Evolutionary conservation across 2,113 vertebrate genomes (phyloP), one percentile per base, ranked within the genome.

Genomic region (Lophura nycthemera): DNA sequence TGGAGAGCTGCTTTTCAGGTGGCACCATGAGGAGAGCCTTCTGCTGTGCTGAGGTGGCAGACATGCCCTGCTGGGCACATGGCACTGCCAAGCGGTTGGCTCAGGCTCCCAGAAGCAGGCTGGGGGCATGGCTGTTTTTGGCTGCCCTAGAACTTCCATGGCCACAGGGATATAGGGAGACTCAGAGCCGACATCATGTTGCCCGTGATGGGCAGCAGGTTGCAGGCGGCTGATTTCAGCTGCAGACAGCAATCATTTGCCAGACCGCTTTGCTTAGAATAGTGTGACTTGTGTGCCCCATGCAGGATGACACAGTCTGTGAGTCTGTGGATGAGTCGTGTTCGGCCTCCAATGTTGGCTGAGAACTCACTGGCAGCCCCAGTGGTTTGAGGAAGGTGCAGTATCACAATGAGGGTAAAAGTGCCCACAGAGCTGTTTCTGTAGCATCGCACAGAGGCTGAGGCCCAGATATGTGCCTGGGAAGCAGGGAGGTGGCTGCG

Each of bases 11-110:
- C 52, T 48, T 65, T 32, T 10, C 18, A 27, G 3, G 27, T 24
- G 54, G 65, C 13, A 7, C 11, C 27, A 32, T 66, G 77, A 21
- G 11, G 24, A 1, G 54, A 16, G 19, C 25, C 42, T 56, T 2
- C 54, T 86, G 72, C 75, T 27, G 4, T 30, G 45, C 57, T 38
- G 25, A 18, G 75, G 71, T 32, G 30, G 71, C 75, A 90, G 75
- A 1, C 22, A 0, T 14, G 40, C n/a, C 57, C 50, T 63, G 56
- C 65, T 40, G 90, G 40, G 20, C 48, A 8, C 8, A 1, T 6
- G 50, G 45, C 1, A 0, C 5, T 20, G 66, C 20, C 8, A 0
- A 5, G 63, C 20, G 12, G 0, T 7, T 18, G 47, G 1, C 1
- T 48, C 57, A 27, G 74, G 2, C 42, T 75, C 42, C 60, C 13